A percentile compares a stretch with the other conserved stretches of the same genome.
These are phyloP conservation scores for Acanthacorydalis orientalis DNA, from an alignment of 2,888 invertebrate species.

Conservation along the genomic window DNA sequence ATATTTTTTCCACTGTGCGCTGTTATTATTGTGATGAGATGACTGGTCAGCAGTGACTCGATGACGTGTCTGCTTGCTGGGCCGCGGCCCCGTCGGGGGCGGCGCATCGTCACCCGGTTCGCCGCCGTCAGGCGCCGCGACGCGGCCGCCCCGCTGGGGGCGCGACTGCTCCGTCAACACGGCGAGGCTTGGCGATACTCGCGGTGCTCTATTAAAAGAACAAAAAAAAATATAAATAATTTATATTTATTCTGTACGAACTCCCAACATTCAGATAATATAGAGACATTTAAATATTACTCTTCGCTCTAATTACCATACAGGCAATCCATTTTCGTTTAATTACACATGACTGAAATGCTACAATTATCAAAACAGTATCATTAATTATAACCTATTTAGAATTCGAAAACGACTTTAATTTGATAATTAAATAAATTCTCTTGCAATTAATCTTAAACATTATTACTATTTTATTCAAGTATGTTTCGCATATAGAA, in stretches of 20 bases:
- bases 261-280: not conserved
- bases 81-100: constrained; percentile 15
- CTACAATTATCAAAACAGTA: no score
- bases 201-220: constrained; percentile 14
- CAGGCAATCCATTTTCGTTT: no score
- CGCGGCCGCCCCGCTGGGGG: constrained; percentile 28
- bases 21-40: constrained; percentile 15
- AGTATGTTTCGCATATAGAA: no score
- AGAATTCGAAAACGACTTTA: no score
- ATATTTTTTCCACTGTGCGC: constrained; percentile 42
- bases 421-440: no score
- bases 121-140: constrained; percentile 13
- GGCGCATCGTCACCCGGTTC: constrained; percentile 18
- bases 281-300: not conserved
- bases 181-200: constrained; percentile 30
- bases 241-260: not conserved
- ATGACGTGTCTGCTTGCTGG: constrained; percentile 14
- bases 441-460: no score
- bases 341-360: no score
- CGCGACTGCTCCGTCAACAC: constrained; percentile 34
- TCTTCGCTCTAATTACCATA: no score
- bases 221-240: not conserved
- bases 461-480: no score
- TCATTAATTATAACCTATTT: no score
- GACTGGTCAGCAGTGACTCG: constrained; percentile 6